Conservation (phyloP, 1,140 invertebrate genomes). For the Mamestra configurata region DNA sequence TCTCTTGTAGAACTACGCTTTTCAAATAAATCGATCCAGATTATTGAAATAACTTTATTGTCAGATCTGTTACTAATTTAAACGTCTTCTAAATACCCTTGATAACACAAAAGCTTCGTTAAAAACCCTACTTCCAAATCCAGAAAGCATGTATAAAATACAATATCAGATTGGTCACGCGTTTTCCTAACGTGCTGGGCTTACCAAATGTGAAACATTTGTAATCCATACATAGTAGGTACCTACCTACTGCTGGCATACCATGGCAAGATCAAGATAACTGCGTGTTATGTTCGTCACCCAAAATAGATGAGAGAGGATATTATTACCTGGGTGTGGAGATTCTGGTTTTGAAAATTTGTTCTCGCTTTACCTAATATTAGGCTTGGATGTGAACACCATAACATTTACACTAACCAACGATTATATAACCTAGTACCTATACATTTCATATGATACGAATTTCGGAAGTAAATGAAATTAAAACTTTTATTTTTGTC, state of each 20-base stretch:
- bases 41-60: too few relatives aligned
- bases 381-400: too few relatives aligned
- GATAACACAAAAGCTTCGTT: too few relatives aligned
- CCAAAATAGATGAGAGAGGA: neutral
- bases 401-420: too few relatives aligned
- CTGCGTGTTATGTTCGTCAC: neutral
- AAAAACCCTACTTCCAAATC: neutral
- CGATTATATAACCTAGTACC: too few relatives aligned
- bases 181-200: conserved; percentile 4
- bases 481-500: too few relatives aligned
- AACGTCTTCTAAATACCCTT: too few relatives aligned
- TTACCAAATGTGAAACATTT: conserved; percentile 3
- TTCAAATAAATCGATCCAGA: too few relatives aligned
- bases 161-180: conserved; percentile 6
- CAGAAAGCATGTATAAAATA: neutral
- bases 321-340: conserved; percentile 8
- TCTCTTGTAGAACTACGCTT: too few relatives aligned
- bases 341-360: neutral
- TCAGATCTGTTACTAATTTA: too few relatives aligned
- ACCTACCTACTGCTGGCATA: neutral
- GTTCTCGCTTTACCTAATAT: neutral
- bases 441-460: too few relatives aligned
- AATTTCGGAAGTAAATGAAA: too few relatives aligned
- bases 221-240: conserved; percentile 3
- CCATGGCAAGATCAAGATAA: conserved; percentile 26